Evolutionary conservation across 2,113 vertebrate genomes (phyloP), one percentile per base, ranked within the genome.

Genomic region (Pseudonaja textilis): DNA sequence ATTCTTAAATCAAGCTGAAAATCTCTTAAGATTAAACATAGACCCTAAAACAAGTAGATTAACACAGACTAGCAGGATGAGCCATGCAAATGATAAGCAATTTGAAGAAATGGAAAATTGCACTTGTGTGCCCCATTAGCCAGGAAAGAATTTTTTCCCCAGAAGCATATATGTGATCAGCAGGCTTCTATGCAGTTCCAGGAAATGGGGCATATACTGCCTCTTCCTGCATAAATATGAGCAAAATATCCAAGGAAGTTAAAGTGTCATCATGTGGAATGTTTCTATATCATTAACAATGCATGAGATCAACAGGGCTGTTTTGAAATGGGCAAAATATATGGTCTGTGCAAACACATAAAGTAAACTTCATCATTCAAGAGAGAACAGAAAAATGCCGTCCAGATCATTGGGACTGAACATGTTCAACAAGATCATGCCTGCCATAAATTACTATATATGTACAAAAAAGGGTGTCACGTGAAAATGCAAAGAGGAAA

Each of bases 171-270:
- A 2, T 34, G 88, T 0, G 10, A 52, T 55, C 18, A 88, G 74
- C 34, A 81, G 34, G 23, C 88, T 90, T 86, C 86, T 22, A 0
- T 89, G 90, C 59, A 92, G 89, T 34, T 93, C 56, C 93, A 1
- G 0, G 85, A 94, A 95, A 47, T 23, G 93, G 47, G 22, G 6
- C 26, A 88, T 42, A 74, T 88, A 54, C 54, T n/a, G 55, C 52
- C 45, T 61, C 34, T 26, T 54, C 69, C 81, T 9, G n/a, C 86
- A 88, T 92, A 88, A 39, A 55, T 22, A 92, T 92, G 87, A 89
- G 34, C 4, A 56, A 89, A 54, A 91, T 61, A 88, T 25, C 12
- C 11, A 88, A 92, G n/a, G 29, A 92, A 74, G 45, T 4, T 9
- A 34, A 45, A 25, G 34, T 89, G 50, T 69, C 91, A 25, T 45